These are phyloP conservation scores for Anguilla rostrata DNA, from an alignment of 2,113 vertebrate genomes.

Conservation along the genomic window DNA sequence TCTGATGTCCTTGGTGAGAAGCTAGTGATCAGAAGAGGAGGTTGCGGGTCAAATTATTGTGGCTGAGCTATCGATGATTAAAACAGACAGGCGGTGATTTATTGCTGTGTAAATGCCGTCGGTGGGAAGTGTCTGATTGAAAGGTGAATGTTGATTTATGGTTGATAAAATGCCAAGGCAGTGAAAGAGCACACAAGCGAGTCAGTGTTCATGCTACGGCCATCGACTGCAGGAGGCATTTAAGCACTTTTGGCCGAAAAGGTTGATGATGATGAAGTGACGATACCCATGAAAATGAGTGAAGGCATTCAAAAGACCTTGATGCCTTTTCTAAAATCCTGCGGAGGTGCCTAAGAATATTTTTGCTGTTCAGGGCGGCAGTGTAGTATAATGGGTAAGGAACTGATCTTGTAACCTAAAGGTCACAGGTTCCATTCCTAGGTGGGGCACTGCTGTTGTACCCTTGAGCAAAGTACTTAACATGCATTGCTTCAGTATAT, in stretches of 20 bases:
- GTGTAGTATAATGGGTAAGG: too few species aligned
- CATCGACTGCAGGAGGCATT: background rate
- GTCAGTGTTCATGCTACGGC: background rate
- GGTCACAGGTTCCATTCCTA: too few species aligned
- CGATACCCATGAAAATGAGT: background rate
- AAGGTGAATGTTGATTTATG: background rate
- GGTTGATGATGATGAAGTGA: background rate
- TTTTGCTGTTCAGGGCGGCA: background rate
- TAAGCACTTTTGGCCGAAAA: background rate
- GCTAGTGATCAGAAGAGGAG: background rate
- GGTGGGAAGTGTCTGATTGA: background rate
- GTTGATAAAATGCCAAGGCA: background rate
- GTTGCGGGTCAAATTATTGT: background rate
- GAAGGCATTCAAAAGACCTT: background rate
- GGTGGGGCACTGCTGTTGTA: too few species aligned
- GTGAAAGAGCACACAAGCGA: background rate
- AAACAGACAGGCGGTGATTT: conserved; percentile 13
- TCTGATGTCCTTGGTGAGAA: conserved; percentile 7
- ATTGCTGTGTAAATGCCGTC: conserved; percentile 1
- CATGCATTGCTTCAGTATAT: too few species aligned
- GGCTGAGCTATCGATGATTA: background rate
- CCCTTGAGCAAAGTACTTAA: too few species aligned
- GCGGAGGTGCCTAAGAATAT: background rate
- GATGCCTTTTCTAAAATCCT: background rate
- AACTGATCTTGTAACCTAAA: too few species aligned